Evolutionary conservation across 2,888 invertebrate genomes (phyloP).

Genomic region (Latrodectus elegans): DNA sequence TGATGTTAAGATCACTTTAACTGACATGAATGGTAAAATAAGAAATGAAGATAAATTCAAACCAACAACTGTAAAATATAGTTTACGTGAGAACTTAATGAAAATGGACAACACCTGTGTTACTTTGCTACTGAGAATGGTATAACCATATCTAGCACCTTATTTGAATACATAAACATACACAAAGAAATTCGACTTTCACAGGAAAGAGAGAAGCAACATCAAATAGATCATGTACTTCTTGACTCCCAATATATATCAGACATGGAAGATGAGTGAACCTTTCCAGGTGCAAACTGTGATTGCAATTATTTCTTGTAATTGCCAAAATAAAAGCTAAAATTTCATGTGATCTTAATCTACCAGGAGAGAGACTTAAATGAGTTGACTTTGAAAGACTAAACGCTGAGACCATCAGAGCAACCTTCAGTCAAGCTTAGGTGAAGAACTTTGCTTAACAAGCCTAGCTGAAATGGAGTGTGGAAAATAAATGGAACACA

Average conservation of each 20-base stretch:
- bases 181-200: neutral
- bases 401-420: neutral
- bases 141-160: neutral
- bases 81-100: neutral
- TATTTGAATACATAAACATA: neutral
- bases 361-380: neutral
- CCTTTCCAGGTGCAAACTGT: neutral
- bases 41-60: neutral
- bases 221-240: neutral
- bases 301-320: neutral
- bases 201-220: neutral
- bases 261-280: neutral
- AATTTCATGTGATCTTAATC: neutral
- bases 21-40: neutral
- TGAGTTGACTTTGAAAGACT: neutral
- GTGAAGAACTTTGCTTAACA: neutral
- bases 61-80: neutral
- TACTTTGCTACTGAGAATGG: neutral
- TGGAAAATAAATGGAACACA: neutral
- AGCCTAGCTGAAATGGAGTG: conserved; percentile 2
- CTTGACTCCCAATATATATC: neutral
- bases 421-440: neutral
- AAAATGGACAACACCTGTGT: neutral
- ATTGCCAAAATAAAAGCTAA: conserved; percentile 3
- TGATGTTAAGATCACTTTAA: neutral